Base-by-base conservation (phyloP, 2,113 vertebrate species). In the Alexandromys fortis region DNA sequence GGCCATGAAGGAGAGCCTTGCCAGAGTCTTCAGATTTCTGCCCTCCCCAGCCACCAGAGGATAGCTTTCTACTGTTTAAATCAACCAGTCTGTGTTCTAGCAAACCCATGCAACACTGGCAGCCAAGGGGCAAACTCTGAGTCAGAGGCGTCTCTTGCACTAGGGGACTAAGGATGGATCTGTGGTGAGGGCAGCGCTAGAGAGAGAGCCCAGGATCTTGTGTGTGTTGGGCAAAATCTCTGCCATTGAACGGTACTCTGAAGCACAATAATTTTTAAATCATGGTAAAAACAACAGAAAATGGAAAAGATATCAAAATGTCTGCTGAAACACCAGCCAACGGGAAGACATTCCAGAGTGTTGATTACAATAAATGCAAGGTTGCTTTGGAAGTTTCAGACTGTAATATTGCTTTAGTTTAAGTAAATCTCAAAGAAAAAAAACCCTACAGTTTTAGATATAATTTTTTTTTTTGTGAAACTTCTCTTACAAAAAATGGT, bases 401-500 rank as follows among this genome's bases (percentile, higher is more conserved):
- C 2, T 70, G 63, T 58, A 68, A 73, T 75, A 7, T 77, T 61
- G 33, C 58, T 75, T 89, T 42, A 30, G 42, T 70, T 83, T 28
- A 83, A 78, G 33, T 63, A 96, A 72, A 55, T 42, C 7, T 89
- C 38, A 78, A 82, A 38, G 47, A 13, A 58, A 87, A 35, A 76
- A 45, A 52, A 19, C 19, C 35, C 38, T 21, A 49, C 45, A 87
- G 21, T 52, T 52, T 87, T n/a, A 68, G 45, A 49, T 16, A 70
- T n/a, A 86, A 33, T 35, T 38, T 42, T n/a, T n/a, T 26, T 22
- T n/a, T 26, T 38, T 22, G 55, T 21, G 55, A 58, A 58, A 58
- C 55, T 58, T 92, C 58, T 76, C 45, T 47, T 63, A 89, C 79
- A 91, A 96, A 91, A 92, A 91, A 96, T 86, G 13, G 45, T 17